A percentile compares a stretch with the other conserved stretches of the same genome.
These are phyloP conservation scores for Magallana nippona DNA, from an alignment of 2,888 invertebrate species.

Conservation along the genomic window DNA sequence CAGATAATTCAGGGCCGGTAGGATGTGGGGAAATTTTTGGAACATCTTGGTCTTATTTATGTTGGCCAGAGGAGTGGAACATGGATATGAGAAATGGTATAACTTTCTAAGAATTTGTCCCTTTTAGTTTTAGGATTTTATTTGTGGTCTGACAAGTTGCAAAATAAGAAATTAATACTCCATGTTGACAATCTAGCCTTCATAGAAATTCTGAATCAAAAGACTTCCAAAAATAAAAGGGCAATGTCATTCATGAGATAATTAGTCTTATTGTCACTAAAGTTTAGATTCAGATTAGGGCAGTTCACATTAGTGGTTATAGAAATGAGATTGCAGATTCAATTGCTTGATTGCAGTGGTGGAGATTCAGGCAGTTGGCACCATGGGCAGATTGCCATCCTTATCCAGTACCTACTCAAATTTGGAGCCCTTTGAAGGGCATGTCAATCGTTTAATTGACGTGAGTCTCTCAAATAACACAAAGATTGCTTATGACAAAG, in stretches of 20 bases:
- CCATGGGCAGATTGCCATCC: no score
- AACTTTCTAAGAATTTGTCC: neutral
- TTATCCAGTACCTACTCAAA: no score
- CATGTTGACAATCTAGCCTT: no score
- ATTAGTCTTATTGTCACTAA: neutral
- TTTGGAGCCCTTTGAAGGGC: neutral
- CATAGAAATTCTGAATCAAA: no score
- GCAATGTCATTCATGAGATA: conserved; percentile 13
- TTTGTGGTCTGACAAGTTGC: neutral
- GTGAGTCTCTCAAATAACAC: conserved; percentile 15
- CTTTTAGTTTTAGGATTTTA: neutral
- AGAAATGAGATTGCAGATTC: neutral
- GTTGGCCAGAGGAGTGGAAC: neutral
- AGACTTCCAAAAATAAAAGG: neutral
- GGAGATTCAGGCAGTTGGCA: no score
- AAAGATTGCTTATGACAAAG: conserved; percentile 4
- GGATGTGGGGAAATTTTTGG: neutral
- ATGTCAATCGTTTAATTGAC: neutral
- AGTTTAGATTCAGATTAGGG: neutral
- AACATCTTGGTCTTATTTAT: neutral
- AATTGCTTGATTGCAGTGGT: no score
- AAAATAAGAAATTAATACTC: no score
- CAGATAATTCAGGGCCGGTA: neutral
- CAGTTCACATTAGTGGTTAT: neutral
- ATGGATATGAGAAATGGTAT: neutral